Percentiles rank a stretch among this genome's conserved stretches.
Evolutionary conservation across 2,888 invertebrate genomes (phyloP).

Genomic region (Anarsia innoxiella): DNA sequence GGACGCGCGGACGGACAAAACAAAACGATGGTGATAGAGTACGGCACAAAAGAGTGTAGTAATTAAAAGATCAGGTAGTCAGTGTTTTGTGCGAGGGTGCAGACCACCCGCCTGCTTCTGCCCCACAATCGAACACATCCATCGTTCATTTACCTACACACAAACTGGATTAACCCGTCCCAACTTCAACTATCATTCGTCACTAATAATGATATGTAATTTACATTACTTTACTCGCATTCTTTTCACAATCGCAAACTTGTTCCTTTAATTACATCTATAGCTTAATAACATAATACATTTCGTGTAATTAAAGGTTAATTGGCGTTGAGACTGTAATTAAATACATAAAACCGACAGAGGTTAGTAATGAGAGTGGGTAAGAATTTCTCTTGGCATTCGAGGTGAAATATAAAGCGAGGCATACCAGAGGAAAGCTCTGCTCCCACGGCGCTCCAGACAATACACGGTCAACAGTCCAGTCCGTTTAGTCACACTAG

Average conservation of each 20-base stretch:
- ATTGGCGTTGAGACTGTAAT: conserved; percentile 5
- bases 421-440: conserved; percentile 51
- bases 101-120: conserved; percentile 31
- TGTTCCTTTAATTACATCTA: conserved; percentile 3
- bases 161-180: conserved; percentile 7
- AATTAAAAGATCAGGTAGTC: conserved; percentile 57
- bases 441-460: conserved; percentile 43
- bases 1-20: conserved; percentile 1
- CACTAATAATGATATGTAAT: conserved; percentile 9
- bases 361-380: conserved; percentile 12
- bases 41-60: conserved; percentile 28
- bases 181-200: conserved; percentile 6
- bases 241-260: conserved; percentile 6
- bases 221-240: conserved; percentile 5
- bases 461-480: conserved; percentile 8
- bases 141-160: conserved; percentile 4
- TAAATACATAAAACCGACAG: conserved; percentile 6
- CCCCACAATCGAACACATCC: conserved; percentile 17
- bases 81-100: conserved; percentile 21
- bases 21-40: conserved; percentile 4
- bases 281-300: conserved; percentile 3
- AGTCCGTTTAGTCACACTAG: conserved; percentile 10
- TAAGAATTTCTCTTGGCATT: conserved; percentile 32
- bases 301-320: conserved; percentile 8
- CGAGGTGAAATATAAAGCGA: conserved; percentile 31